Evolutionary conservation across 2,797 vertebrate genomes (phyloP).

Genomic region (Pantherophis vulpinus): DNA sequence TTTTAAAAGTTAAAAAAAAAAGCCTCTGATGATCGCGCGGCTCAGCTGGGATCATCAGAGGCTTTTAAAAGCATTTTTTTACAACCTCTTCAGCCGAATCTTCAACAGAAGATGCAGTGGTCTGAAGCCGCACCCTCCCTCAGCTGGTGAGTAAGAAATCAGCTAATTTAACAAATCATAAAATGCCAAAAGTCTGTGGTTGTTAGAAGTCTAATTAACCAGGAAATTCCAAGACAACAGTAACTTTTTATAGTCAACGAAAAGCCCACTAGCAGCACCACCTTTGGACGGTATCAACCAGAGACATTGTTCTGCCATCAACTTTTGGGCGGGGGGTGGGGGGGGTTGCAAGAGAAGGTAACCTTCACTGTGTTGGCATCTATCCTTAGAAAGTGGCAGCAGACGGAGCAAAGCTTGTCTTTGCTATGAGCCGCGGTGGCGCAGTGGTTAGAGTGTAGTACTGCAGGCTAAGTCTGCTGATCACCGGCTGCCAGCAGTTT

Average conservation of each 20-base stretch:
- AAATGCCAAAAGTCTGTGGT: not conserved
- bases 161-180: not conserved
- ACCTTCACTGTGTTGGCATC: not conserved
- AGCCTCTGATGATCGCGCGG: too few species aligned
- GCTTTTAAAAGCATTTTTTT: too few species aligned
- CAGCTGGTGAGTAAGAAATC: not conserved
- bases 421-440: too few species aligned
- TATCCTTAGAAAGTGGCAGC: not conserved
- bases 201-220: not conserved
- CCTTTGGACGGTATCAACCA: not conserved
- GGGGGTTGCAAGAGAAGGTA: not conserved
- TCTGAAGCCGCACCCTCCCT: not conserved
- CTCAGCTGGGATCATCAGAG: too few species aligned
- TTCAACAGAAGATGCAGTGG: too few species aligned
- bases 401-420: too few species aligned
- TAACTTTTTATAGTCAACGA: not conserved
- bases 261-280: not conserved
- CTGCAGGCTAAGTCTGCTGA: too few species aligned
- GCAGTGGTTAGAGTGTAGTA: too few species aligned
- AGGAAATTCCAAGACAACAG: not conserved
- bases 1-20: too few species aligned
- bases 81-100: too few species aligned
- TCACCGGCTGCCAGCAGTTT: too few species aligned
- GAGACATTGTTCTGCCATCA: not conserved
- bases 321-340: not conserved